A percentile compares a stretch with the other conserved stretches of the same genome.
These are phyloP conservation scores for Drosophila robusta DNA, from an alignment of 2,888 invertebrate genomes.

Conservation along the genomic window DNA sequence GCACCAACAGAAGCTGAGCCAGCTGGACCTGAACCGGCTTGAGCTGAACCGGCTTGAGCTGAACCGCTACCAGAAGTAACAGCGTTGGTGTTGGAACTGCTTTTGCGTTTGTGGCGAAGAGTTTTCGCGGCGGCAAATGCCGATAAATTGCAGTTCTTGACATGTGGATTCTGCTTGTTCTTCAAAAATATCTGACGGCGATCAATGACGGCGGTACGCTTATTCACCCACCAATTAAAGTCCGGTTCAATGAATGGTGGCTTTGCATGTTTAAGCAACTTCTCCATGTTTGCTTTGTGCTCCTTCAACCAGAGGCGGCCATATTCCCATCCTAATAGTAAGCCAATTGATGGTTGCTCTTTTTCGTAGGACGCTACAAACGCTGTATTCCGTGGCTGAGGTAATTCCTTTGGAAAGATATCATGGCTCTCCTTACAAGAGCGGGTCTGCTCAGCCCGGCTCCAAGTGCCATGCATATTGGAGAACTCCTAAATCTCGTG, in stretches of 20 bases:
- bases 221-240: conserved; percentile 52
- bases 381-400: neutral
- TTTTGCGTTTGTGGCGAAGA: conserved; percentile 13
- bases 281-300: conserved; percentile 25
- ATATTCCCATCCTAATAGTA: conserved; percentile 53
- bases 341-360: conserved; percentile 36
- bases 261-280: conserved; percentile 10
- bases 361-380: conserved; percentile 36
- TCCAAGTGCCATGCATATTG: conserved; percentile 38
- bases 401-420: conserved; percentile 38
- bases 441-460: conserved; percentile 30
- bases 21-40: neutral
- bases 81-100: neutral
- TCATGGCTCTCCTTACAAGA: conserved; percentile 36
- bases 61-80: neutral
- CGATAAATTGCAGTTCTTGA: conserved; percentile 45
- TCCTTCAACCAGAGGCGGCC: conserved; percentile 50
- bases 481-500: neutral
- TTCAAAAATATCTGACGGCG: conserved; percentile 46
- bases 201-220: conserved; percentile 30
- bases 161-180: conserved; percentile 30
- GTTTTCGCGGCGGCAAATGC: conserved; percentile 34
- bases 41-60: neutral
- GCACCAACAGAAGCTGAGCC: neutral
- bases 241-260: conserved; percentile 44